phyloP scores from a whole-genome alignment of 1,140 invertebrate species.

The Lepidurus couesii region DNA sequence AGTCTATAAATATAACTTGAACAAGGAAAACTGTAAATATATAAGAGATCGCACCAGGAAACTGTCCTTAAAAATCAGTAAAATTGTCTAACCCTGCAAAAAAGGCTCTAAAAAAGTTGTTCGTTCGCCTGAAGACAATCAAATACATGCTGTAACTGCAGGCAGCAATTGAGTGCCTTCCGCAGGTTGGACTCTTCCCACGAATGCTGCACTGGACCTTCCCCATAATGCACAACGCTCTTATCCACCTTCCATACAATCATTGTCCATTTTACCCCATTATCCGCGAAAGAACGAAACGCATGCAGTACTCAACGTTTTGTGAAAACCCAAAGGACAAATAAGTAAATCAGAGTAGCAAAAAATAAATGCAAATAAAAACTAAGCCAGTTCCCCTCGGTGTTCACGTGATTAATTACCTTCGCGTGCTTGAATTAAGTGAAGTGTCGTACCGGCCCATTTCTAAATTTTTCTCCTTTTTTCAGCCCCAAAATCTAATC shows the following conservation, averaged over 20 bases:
- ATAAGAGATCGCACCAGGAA: no score
- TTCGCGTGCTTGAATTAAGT: neutral
- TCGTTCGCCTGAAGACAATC: neutral
- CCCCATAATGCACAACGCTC: neutral
- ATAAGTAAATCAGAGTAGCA: neutral
- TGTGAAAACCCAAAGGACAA: neutral
- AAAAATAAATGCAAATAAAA: neutral
- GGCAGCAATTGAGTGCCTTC: conserved; percentile 11
- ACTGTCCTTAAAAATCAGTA: no score
- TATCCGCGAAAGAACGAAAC: neutral
- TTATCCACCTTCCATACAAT: neutral
- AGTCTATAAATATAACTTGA: neutral
- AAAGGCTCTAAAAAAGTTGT: neutral
- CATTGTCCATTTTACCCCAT: neutral
- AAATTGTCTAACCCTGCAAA: neutral
- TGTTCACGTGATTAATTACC: neutral
- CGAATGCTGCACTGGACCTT: neutral
- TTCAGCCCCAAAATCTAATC: neutral
- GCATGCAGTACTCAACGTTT: neutral
- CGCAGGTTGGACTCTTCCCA: conserved; percentile 1
- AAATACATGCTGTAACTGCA: neutral
- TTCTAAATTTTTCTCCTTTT: neutral
- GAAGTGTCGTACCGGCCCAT: neutral
- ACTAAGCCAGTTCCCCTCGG: neutral
- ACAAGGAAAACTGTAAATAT: neutral